Evolutionary conservation across 2,797 vertebrate species (phyloP).

Genomic region (Leucoraja ocellata): DNA sequence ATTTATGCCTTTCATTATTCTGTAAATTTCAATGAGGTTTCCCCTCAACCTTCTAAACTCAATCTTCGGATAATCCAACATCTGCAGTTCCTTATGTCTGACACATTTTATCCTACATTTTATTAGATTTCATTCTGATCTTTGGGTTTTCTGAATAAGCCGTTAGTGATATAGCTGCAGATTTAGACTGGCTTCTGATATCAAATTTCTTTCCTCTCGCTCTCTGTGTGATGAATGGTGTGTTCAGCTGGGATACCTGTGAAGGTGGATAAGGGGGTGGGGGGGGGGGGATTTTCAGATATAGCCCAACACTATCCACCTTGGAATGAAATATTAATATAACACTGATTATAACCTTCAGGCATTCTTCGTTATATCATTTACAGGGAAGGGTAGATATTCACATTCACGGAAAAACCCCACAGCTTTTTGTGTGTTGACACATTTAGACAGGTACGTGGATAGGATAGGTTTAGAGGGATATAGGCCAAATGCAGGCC

Average conservation of each 20-base stretch:
- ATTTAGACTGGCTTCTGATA: not conserved
- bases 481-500: no score
- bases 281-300: not conserved
- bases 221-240: not conserved
- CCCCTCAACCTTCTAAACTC: no score
- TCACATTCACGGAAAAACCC: no score
- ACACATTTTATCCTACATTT: no score
- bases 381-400: not conserved
- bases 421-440: no score
- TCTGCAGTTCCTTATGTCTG: no score
- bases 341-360: not conserved
- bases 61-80: no score
- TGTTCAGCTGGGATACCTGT: not conserved
- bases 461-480: no score
- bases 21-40: no score
- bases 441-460: no score
- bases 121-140: not conserved
- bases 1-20: no score
- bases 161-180: not conserved
- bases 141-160: not conserved
- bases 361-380: not conserved
- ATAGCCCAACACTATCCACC: not conserved
- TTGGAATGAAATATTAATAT: not conserved
- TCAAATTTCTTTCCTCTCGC: not conserved
- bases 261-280: not conserved